Evolutionary conservation across 2,888 invertebrate species (phyloP).

Genomic region (Hesperia comma): DNA sequence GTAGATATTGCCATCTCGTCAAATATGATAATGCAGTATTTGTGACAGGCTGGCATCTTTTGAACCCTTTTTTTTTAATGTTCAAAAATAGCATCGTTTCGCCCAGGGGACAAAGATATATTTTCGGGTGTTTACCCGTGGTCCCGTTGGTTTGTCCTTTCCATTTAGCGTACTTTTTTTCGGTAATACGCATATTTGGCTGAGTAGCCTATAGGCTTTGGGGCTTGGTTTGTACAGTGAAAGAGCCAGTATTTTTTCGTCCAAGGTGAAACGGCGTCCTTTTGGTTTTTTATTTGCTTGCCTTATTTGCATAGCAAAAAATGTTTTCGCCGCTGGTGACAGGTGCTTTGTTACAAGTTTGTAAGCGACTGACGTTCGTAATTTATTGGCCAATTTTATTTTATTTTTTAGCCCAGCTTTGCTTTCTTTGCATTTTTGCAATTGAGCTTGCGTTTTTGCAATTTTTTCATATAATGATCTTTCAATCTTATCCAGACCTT

Average conservation of each 20-base stretch:
- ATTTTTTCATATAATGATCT: not conserved
- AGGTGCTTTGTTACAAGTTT: slow-evolving; percentile 12
- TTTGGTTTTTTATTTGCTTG: slow-evolving; percentile 16
- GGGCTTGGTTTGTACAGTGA: slow-evolving; percentile 32
- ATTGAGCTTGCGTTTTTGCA: not conserved
- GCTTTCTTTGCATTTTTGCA: slow-evolving; percentile 1
- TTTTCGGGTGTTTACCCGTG: no score
- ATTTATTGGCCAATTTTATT: slow-evolving; percentile 2
- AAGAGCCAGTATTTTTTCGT: slow-evolving; percentile 31
- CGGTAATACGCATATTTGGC: slow-evolving; percentile 27
- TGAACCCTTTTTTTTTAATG: no score
- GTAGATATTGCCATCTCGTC: no score
- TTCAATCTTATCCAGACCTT: slow-evolving; percentile 38
- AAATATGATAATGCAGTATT: no score
- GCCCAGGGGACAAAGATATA: no score
- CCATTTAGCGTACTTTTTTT: slow-evolving; percentile 13
- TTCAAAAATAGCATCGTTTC: no score
- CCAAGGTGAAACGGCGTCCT: slow-evolving; percentile 12
- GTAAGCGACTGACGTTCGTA: not conserved
- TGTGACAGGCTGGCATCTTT: no score
- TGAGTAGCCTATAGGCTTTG: slow-evolving; percentile 24
- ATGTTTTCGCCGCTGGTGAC: slow-evolving; percentile 15
- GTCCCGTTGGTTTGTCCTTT: no score
- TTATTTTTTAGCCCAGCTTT: not conserved
- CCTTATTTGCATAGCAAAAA: slow-evolving; percentile 16